Conservation (phyloP, 2,113 vertebrate species). For the Varanus komodoensis region DNA sequence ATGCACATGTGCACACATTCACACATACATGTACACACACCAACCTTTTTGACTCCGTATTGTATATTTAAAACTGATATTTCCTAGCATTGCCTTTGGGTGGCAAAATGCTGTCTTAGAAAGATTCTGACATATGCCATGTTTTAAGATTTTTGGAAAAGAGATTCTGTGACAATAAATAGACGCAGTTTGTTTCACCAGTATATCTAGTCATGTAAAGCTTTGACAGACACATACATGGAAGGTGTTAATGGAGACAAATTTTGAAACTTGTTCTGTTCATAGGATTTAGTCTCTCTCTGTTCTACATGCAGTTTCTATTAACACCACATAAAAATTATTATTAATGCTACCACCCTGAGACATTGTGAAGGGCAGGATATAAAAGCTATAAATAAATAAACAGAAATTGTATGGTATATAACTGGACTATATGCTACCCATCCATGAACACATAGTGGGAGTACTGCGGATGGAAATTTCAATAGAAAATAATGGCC, state of each 20-base stretch:
- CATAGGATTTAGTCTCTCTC: background rate
- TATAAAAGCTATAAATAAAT: no score
- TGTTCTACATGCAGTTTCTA: rapidly evolving
- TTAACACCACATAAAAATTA: rapidly evolving
- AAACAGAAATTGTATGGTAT: rapidly evolving
- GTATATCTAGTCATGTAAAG: rapidly evolving
- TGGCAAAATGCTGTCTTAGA: background rate
- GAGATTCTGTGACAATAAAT: background rate
- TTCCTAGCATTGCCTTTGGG: background rate
- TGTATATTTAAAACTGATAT: background rate
- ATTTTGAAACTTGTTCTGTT: background rate
- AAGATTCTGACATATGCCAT: background rate
- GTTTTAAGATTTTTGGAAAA: background rate
- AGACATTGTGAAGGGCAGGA: no score
- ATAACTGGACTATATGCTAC: rapidly evolving
- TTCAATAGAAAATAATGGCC: background rate
- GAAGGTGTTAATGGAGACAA: rapidly evolving
- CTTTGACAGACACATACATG: rapidly evolving
- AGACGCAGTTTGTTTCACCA: background rate
- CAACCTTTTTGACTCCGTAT: background rate
- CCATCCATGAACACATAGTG: rapidly evolving
- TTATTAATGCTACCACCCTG: no score
- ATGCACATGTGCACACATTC: no score
- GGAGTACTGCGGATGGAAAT: background rate
- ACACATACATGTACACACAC: background rate